phyloP scores from a whole-genome alignment of 2,888 invertebrate genomes.

The Drosophila gaucha region DNA sequence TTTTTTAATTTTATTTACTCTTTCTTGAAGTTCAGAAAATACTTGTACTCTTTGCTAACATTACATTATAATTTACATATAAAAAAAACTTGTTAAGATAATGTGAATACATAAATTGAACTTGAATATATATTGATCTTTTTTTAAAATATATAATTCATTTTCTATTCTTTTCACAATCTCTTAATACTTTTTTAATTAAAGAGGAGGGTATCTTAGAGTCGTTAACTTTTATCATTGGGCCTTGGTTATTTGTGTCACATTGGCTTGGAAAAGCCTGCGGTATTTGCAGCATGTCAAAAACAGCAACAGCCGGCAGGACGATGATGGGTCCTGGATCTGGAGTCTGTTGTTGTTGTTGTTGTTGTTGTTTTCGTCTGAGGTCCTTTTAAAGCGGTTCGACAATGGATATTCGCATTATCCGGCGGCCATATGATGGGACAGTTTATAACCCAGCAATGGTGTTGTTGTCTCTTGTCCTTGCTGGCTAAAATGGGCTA shows the following conservation, averaged over 20 bases:
- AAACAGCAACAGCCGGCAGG: conserved; percentile 30
- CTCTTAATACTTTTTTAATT: background rate
- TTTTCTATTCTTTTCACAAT: too few species aligned
- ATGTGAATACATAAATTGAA: too few species aligned
- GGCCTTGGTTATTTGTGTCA: conserved; percentile 16
- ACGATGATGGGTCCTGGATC: conserved; percentile 20
- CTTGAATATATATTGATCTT: too few species aligned
- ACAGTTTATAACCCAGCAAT: conserved; percentile 39
- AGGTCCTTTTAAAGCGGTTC: conserved; percentile 50
- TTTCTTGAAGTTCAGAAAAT: too few species aligned
- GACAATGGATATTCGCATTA: conserved; percentile 45
- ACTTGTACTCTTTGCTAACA: too few species aligned
- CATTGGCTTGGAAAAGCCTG: conserved; percentile 45
- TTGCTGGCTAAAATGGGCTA: conserved; percentile 49
- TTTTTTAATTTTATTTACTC: too few species aligned
- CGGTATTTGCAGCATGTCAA: conserved; percentile 58
- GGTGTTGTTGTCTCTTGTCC: conserved; percentile 18
- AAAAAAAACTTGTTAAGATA: too few species aligned
- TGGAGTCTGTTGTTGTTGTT: too few species aligned
- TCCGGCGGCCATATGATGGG: conserved; percentile 46
- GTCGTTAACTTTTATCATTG: background rate
- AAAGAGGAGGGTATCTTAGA: background rate
- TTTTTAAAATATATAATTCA: too few species aligned
- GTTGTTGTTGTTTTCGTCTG: conserved; percentile 20
- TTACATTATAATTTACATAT: too few species aligned